These are phyloP conservation scores for Thecocarcelia acutangulata DNA, from an alignment of 2,888 invertebrate genomes.

Conservation along the genomic window DNA sequence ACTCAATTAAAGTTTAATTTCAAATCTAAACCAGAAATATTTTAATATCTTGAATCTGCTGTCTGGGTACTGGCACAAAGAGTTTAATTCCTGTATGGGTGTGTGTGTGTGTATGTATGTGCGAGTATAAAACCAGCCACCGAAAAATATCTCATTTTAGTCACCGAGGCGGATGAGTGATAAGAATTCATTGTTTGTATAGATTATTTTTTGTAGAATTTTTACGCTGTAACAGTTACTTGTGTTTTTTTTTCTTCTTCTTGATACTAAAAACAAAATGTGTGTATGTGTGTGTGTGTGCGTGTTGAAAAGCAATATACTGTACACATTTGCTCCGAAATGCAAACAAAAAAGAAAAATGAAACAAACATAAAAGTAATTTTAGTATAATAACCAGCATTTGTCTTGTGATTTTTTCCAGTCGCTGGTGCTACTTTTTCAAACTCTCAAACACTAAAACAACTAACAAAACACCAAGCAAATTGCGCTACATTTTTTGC, in stretches of 20 bases:
- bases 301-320: slow-evolving; percentile 5
- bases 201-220: slow-evolving; percentile 53
- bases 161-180: slow-evolving; percentile 66
- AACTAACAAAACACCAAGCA: slow-evolving; percentile 22
- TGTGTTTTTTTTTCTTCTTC: slow-evolving; percentile 3
- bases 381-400: slow-evolving; percentile 64
- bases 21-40: neutral
- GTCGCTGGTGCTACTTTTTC: slow-evolving; percentile 4
- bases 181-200: slow-evolving; percentile 58
- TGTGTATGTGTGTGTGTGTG: neutral
- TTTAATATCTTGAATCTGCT: slow-evolving; percentile 1
- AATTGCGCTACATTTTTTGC: slow-evolving; percentile 39
- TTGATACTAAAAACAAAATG: neutral
- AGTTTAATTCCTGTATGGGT: slow-evolving; percentile 15
- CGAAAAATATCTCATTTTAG: slow-evolving; percentile 19
- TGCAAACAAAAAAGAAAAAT: neutral
- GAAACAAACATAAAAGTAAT: slow-evolving; percentile 57
- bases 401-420: slow-evolving; percentile 56
- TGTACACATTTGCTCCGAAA: neutral
- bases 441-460: neutral
- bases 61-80: neutral
- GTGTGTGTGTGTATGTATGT: too few relatives aligned
- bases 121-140: slow-evolving; percentile 3
- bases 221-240: slow-evolving; percentile 21
- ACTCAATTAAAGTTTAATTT: slow-evolving; percentile 19